A percentile compares a stretch with the other conserved stretches of the same genome.
Evolutionary conservation across 2,888 invertebrate genomes (phyloP).

Genomic region (Microctonus aethiopoides): DNA sequence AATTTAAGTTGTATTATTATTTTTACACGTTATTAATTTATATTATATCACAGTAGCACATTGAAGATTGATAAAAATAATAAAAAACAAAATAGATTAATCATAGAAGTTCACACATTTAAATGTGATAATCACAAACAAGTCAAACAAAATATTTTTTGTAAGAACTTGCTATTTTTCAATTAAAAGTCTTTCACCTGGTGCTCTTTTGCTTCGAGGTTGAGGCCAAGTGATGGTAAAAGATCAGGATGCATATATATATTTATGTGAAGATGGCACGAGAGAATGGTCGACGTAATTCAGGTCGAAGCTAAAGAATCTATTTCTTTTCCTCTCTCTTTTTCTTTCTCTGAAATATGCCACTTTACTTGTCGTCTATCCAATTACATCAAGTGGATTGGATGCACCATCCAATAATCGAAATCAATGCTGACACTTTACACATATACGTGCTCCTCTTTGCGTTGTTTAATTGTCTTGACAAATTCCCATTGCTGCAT

Average conservation of each 20-base stretch:
- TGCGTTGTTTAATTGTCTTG: background rate
- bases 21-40: background rate
- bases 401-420: background rate
- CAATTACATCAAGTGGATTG: background rate
- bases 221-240: background rate
- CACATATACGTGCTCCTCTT: background rate
- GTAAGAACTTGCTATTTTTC: background rate
- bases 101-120: background rate
- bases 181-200: background rate
- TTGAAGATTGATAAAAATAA: background rate
- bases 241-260: background rate
- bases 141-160: background rate
- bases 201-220: background rate
- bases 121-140: background rate
- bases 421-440: background rate
- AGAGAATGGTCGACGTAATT: background rate
- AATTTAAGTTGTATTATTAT: background rate
- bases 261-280: background rate
- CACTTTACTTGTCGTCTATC: background rate
- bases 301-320: background rate
- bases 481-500: background rate
- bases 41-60: no score
- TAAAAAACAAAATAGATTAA: background rate
- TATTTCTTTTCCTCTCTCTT: background rate
- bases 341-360: background rate